Conservation (phyloP, 2,797 vertebrate genomes). For the Clarias laeviceps region DNA sequence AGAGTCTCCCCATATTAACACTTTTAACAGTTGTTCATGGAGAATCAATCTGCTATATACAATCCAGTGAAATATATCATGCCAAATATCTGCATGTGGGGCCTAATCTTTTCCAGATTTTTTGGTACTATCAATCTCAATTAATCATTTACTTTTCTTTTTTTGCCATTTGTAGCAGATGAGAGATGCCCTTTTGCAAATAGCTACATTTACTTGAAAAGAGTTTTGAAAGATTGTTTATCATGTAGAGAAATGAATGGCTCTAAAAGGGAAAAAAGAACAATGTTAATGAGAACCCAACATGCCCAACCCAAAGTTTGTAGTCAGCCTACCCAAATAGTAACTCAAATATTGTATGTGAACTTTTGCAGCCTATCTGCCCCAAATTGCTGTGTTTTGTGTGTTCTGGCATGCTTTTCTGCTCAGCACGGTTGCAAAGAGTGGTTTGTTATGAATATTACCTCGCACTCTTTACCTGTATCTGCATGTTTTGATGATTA, state of each 20-base stretch:
- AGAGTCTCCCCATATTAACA: neutral
- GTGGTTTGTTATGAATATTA: too few species aligned
- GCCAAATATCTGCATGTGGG: conserved; percentile 16
- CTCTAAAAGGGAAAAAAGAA: neutral
- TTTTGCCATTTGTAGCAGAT: conserved; percentile 33
- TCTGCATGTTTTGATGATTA: neutral
- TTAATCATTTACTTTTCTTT: conserved; percentile 5
- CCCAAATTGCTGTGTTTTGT: too few species aligned
- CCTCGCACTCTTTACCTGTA: neutral
- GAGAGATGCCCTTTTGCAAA: conserved; percentile 35
- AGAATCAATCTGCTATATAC: conserved; percentile 9
- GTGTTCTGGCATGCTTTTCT: too few species aligned
- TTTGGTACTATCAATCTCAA: neutral
- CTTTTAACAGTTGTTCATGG: conserved; percentile 1
- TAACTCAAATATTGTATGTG: too few species aligned
- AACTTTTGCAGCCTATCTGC: too few species aligned
- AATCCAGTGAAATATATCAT: conserved; percentile 1
- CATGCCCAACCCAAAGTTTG: neutral
- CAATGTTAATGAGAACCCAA: neutral
- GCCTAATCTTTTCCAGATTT: conserved; percentile 18
- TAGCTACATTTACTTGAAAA: conserved; percentile 3
- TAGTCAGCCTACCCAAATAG: neutral
- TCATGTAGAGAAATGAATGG: neutral
- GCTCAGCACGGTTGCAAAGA: too few species aligned
- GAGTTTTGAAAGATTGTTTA: too few species aligned